Base-by-base conservation (phyloP, 2,888 invertebrate species). In the Celastrina argiolus region DNA sequence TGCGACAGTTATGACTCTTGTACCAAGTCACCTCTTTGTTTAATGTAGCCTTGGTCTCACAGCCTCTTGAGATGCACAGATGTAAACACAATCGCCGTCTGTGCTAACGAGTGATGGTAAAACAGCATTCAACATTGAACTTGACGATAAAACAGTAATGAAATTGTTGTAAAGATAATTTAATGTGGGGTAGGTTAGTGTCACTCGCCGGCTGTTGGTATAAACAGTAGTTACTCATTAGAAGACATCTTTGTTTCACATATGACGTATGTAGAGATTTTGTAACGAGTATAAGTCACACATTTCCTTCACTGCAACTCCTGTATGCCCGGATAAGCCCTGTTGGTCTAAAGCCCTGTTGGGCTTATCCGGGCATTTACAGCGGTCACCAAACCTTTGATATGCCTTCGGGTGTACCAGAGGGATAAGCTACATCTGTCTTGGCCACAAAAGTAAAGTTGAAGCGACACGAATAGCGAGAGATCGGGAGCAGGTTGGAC, bases 111-210 rank as follows among this genome's bases (percentile, higher is more conserved):
- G 76, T 75, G 74, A 51, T 51, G 14, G 51, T 51, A 51, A 51
- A 26, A 18, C 51, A 51, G 22, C 22, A 36, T 12, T 77, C 83
- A 85, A 83, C 87, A 88, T 85, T 90, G 89, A 91, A 90, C 90
- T 90, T 88, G 87, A 73, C 76, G 81, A 85, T 89, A 87, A 91
- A 89, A 87, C 74, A 67, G 76, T 78, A 83, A 84, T 89, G 83
- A 88, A 90, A 87, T 85, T 83, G 85, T 82, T 82, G 83, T 88
- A 83, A 87, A 89, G 88, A 88, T 87, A 85, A 82, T 80, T 74
- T 67, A 22, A 58, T 51, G 68, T 70, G 76, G 82, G 85, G 79
- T 84, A 85, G 85, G 85, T 87, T 85, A 74, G 59, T 67, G 71
- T 72, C 66, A 63, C 42, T 64, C 64, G 67, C 16, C 4, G 34